phyloP scores from a whole-genome alignment of 2,888 invertebrate genomes.

The Limnephilus rhombicus region DNA sequence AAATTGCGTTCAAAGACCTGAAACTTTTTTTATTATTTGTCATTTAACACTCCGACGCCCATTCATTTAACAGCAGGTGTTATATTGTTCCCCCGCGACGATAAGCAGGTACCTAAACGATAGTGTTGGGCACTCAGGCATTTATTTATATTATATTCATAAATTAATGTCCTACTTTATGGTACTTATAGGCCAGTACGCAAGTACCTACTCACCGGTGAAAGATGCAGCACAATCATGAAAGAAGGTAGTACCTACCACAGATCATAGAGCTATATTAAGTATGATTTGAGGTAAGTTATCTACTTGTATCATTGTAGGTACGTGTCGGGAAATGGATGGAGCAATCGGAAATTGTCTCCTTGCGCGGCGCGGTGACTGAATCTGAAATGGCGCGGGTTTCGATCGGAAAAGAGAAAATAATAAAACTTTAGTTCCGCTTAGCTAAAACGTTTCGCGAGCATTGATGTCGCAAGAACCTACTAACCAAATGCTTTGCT shows the following conservation, averaged over 20 bases:
- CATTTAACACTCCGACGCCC: background rate
- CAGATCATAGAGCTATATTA: too few relatives aligned
- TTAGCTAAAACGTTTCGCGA: too few relatives aligned
- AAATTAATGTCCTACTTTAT: background rate
- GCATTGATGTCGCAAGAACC: too few relatives aligned
- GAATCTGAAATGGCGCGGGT: too few relatives aligned
- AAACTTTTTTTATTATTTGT: background rate
- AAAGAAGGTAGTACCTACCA: background rate
- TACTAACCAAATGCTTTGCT: too few relatives aligned
- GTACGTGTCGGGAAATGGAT: too few relatives aligned
- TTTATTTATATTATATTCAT: background rate
- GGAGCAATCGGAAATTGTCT: too few relatives aligned
- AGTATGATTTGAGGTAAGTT: too few relatives aligned
- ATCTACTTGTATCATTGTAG: too few relatives aligned
- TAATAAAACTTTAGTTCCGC: too few relatives aligned
- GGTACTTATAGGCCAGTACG: background rate
- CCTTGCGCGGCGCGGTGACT: too few relatives aligned
- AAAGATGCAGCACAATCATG: background rate
- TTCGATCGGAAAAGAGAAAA: too few relatives aligned
- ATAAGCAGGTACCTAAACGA: background rate
- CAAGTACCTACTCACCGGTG: background rate
- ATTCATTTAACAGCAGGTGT: conserved; percentile 1
- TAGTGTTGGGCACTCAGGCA: background rate
- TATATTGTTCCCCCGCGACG: background rate
- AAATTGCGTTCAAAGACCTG: background rate